Conservation (phyloP, 2,888 invertebrate genomes). For the Camponotus fellah region DNA sequence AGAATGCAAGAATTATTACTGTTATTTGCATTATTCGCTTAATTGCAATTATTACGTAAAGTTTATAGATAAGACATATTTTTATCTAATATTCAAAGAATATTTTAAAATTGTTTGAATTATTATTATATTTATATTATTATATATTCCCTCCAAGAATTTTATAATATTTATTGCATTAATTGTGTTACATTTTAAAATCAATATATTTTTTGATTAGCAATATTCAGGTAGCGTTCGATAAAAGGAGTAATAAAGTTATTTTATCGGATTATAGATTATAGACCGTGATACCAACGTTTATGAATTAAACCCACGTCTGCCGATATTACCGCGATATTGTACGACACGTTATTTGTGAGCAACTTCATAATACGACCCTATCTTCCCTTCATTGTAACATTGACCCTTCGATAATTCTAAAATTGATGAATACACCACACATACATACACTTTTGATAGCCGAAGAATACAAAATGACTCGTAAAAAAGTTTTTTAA, state of each 20-base stretch:
- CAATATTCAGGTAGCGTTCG: slow-evolving; percentile 3
- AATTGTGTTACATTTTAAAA: neutral
- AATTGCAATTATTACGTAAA: neutral
- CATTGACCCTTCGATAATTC: slow-evolving; percentile 36
- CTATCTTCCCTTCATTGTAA: slow-evolving; percentile 39
- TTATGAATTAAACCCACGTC: slow-evolving; percentile 46
- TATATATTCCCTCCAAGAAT: neutral
- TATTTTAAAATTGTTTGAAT: neutral
- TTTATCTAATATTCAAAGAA: neutral
- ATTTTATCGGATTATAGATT: slow-evolving; percentile 44
- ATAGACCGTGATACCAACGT: slow-evolving; percentile 24
- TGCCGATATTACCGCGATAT: slow-evolving; percentile 41
- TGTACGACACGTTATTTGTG: slow-evolving; percentile 47
- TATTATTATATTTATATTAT: neutral
- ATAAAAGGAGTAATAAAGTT: slow-evolving; percentile 15
- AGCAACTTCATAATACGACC: slow-evolving; percentile 45
- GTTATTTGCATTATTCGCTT: neutral
- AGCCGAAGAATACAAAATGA: neutral
- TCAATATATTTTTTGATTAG: neutral
- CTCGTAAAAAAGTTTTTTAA: neutral
- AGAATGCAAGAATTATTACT: neutral
- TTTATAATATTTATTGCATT: neutral
- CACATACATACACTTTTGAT: neutral
- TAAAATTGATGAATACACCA: slow-evolving; percentile 37
- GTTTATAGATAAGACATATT: neutral